Conservation (phyloP, 2,113 vertebrate genomes). For the Barbus barbus region DNA sequence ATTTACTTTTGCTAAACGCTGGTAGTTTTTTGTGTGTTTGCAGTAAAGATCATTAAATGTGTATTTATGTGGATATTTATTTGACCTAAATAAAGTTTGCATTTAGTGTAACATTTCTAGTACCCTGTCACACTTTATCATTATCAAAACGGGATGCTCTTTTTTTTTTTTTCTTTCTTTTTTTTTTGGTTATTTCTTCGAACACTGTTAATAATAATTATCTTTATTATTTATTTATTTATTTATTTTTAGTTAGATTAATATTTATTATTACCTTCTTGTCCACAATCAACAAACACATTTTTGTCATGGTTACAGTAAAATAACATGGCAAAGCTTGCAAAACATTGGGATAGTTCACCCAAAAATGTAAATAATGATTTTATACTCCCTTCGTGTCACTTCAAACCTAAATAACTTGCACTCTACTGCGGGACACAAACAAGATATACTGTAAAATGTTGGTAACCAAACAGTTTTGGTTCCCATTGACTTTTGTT, state of each 20-base stretch:
- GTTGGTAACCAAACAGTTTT: neutral
- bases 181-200: neutral
- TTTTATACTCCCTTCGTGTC: neutral
- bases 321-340: neutral
- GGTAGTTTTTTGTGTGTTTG: neutral
- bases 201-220: neutral
- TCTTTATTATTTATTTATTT: neutral
- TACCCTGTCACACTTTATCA: neutral
- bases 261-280: neutral
- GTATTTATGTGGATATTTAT: neutral
- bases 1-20: neutral
- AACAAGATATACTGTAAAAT: neutral
- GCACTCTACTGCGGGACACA: neutral
- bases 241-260: neutral
- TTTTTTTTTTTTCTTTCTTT: neutral
- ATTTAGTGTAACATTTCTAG: neutral
- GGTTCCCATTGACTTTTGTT: neutral
- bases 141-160: neutral
- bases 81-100: neutral
- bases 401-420: neutral
- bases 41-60: neutral
- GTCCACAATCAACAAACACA: neutral
- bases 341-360: neutral
- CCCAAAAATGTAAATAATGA: neutral
- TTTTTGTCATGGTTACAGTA: neutral